phyloP scores from a whole-genome alignment of 2,888 invertebrate species.

The Hermaeophaga mercurialis region DNA sequence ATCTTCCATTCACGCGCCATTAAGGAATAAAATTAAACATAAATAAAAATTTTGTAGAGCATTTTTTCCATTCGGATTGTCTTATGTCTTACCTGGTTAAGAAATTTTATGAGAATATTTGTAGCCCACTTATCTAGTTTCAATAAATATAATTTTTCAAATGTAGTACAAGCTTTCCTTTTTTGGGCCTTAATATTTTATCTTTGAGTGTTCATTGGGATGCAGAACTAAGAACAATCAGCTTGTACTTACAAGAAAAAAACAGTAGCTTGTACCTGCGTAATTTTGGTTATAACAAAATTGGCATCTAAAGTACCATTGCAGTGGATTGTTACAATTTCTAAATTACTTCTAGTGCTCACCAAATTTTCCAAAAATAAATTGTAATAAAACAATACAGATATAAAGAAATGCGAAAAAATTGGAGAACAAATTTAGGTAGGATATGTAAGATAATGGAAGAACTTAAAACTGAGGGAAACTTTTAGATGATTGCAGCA shows the following conservation, averaged over 20 bases:
- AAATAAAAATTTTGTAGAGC: constrained; percentile 3
- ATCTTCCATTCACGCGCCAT: constrained; percentile 44
- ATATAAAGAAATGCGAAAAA: neutral
- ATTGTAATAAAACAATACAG: constrained; percentile 54
- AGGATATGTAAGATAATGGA: too few relatives aligned
- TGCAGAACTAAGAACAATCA: constrained; percentile 63
- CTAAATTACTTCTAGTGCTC: constrained; percentile 70
- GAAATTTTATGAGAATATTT: constrained; percentile 81
- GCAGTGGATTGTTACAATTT: constrained; percentile 82
- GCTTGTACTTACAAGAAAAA: too few relatives aligned
- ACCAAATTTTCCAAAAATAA: constrained; percentile 75
- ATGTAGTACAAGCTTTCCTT: constrained; percentile 75
- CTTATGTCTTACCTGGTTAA: constrained; percentile 72
- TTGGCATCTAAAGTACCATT: constrained; percentile 81
- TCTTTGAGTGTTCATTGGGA: constrained; percentile 76
- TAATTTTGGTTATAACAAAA: constrained; percentile 81
- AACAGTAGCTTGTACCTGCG: too few relatives aligned
- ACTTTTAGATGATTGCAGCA: too few relatives aligned
- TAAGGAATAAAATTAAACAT: constrained; percentile 40
- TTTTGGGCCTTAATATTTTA: constrained; percentile 78
- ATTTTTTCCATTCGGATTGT: too few relatives aligned
- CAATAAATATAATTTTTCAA: constrained; percentile 82
- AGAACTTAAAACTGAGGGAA: too few relatives aligned
- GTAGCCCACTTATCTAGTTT: constrained; percentile 86
- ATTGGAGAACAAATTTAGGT: too few relatives aligned